Conservation (phyloP, 2,797 vertebrate species). For the Bryconaethiops microstoma region DNA sequence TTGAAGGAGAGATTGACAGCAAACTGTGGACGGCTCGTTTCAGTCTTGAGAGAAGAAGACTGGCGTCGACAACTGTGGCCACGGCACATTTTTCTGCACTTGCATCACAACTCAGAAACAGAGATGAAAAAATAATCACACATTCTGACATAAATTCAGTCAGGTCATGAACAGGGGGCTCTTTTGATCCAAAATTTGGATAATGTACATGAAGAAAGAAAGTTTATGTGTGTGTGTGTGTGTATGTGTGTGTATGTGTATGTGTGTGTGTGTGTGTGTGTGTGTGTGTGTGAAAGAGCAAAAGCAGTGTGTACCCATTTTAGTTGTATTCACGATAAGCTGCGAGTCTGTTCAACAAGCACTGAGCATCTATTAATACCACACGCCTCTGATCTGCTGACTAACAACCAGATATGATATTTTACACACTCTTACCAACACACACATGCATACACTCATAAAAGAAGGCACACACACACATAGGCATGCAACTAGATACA, state of each 20-base stretch:
- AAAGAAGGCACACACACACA: not conserved
- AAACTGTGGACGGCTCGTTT: constrained; percentile 30
- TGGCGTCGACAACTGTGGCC: not conserved
- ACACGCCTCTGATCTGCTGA: constrained; percentile 63
- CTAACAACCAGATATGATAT: constrained; percentile 65
- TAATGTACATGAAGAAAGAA: constrained; percentile 30
- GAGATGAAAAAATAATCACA: constrained; percentile 11
- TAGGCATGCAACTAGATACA: no score
- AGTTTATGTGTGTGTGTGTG: not conserved
- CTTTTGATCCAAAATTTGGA: constrained; percentile 56
- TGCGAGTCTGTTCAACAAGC: constrained; percentile 63
- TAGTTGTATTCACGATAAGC: constrained; percentile 65
- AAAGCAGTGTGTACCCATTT: constrained; percentile 60
- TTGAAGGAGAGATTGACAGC: constrained; percentile 33
- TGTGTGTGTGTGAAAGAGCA: not conserved
- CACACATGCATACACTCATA: constrained; percentile 47
- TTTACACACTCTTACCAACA: constrained; percentile 66
- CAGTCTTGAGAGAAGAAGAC: constrained; percentile 6
- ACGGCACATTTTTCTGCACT: constrained; percentile 16
- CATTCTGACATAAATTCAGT: constrained; percentile 43
- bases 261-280: not conserved
- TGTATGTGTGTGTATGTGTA: not conserved
- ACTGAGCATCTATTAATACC: constrained; percentile 68
- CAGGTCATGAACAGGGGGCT: constrained; percentile 55
- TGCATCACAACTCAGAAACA: constrained; percentile 18